Base-by-base conservation (phyloP, 64 coral and sea anemone species). In the Montipora cactus region DNA sequence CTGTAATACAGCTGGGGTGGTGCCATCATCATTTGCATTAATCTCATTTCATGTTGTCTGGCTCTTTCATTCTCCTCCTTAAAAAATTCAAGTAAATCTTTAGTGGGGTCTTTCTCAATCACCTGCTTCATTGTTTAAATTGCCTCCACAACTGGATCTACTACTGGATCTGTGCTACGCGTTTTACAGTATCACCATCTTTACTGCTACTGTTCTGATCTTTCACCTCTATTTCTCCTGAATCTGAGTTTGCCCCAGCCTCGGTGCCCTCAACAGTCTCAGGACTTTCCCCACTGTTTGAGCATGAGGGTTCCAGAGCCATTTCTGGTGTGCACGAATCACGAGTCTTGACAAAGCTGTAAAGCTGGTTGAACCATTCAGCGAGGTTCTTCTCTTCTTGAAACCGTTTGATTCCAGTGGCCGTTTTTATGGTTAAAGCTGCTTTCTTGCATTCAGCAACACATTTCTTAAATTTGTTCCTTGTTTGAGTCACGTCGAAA, bases 1-100 rank as follows among this genome's bases (percentile, higher is more conserved):
- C 83, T 73, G 66, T 72, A 87, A 87, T 87, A 87, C 23, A 66
- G 81, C 19, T 85, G 81, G 81, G 81, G 81, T 68, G 58, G 81
- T 59, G 1, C 50, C 79, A 53, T 74, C 71, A 74, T 74, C 71
- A 74, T 74, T 74, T 74, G 71, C 71, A 74, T 74, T 74, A 74
- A 21, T n/a, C 71, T n/a, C 71, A 74, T 74, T 25, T 74, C 71
- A 74, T 74, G 71, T 74, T 74, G 71, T 74, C 71, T 37, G 71
- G 71, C 71, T 74, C 0, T 74, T 74, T 74, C 71, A 37, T 74
- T 25, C n/a, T 74, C 71, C 8, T 74, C 71, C n/a, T 74, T 5
- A 21, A 74, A 74, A 74, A 37, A 23, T 74, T 23, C 23, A 23
- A 23, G n/a, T 74, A 74, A 74, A 3, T 74, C 71, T 74, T 74